A percentile compares a stretch with the other conserved stretches of the same genome.
Evolutionary conservation across 2,113 vertebrate species (phyloP).

Genomic region (Cricetomys ansorgei): DNA sequence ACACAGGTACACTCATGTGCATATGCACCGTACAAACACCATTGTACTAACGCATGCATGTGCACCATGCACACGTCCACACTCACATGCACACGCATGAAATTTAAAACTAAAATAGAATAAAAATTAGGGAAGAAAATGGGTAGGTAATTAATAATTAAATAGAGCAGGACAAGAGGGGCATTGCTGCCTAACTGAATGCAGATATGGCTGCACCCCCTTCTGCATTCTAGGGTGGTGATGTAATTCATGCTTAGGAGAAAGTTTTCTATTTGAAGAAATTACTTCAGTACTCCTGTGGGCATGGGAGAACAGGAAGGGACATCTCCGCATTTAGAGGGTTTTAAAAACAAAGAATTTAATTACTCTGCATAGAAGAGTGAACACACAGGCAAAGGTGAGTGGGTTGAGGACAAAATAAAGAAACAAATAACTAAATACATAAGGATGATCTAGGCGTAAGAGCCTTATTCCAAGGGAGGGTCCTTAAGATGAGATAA

Average conservation of each 20-base stretch:
- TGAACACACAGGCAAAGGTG: neutral
- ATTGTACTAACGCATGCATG: neutral
- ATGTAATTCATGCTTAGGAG: neutral
- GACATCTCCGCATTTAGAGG: neutral
- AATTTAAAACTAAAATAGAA: neutral
- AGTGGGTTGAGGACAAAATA: neutral
- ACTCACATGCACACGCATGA: neutral
- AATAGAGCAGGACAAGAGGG: neutral
- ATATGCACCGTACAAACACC: too few species aligned
- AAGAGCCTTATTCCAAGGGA: neutral
- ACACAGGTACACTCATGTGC: neutral
- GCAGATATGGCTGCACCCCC: neutral
- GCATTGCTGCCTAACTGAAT: neutral
- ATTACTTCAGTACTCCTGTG: neutral
- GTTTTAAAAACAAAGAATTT: neutral
- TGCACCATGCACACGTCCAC: neutral
- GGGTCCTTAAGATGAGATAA: neutral
- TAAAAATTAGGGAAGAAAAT: neutral
- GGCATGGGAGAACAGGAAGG: neutral
- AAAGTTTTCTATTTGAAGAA: neutral
- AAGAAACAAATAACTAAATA: neutral
- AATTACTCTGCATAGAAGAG: neutral
- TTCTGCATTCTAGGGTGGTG: neutral
- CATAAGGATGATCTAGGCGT: neutral
- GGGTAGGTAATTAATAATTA: neutral